Conservation (phyloP, 2,113 vertebrate genomes). For the Regulus satrapa region DNA sequence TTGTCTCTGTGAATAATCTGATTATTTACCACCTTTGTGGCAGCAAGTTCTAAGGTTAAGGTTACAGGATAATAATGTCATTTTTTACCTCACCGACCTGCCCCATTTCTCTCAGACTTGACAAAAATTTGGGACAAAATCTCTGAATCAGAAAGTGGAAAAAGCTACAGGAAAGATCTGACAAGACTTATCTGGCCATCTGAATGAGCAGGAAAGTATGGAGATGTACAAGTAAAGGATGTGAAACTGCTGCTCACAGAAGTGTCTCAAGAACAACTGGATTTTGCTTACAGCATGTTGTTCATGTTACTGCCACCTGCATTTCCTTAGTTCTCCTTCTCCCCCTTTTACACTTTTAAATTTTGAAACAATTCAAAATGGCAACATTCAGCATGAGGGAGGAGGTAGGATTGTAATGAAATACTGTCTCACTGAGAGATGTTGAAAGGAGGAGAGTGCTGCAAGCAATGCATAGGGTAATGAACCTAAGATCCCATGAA, state of each 20-base stretch:
- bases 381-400: neutral
- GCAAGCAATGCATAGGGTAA: neutral
- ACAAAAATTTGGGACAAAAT: neutral
- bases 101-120: neutral
- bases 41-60: constrained; percentile 42
- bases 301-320: neutral
- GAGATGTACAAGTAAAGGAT: neutral
- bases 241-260: neutral
- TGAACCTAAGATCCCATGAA: neutral
- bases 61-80: constrained; percentile 35
- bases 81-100: neutral
- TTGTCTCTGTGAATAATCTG: constrained; percentile 7
- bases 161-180: neutral
- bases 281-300: neutral
- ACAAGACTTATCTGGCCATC: rapidly evolving
- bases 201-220: neutral
- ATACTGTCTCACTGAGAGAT: neutral
- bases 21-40: neutral
- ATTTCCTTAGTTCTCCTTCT: neutral
- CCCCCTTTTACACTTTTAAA: neutral
- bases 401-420: neutral
- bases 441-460: neutral
- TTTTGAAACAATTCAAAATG: neutral
- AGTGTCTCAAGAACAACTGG: neutral
- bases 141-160: neutral